A percentile compares a stretch with the other conserved stretches of the same genome.
These are phyloP conservation scores for Panopea generosa DNA, from an alignment of 2,888 invertebrate species.

Conservation along the genomic window DNA sequence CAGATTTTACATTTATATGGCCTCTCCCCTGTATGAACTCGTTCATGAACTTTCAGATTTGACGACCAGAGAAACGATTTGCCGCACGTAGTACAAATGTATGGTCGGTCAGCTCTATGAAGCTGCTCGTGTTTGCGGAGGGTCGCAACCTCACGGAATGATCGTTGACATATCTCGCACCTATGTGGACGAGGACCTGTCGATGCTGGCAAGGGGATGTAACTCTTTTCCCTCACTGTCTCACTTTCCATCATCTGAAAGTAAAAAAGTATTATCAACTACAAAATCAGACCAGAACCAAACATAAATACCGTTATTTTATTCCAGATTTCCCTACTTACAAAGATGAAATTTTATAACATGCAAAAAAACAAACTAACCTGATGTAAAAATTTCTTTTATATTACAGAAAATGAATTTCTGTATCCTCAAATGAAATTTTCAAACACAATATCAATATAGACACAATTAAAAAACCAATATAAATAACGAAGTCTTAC, in stretches of 20 bases:
- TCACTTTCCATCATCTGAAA: constrained; percentile 74
- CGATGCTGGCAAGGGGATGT: constrained; percentile 69
- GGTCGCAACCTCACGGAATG: constrained; percentile 79
- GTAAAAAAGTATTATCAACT: too few relatives aligned
- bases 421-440: too few relatives aligned
- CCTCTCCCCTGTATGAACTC: constrained; percentile 77
- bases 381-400: too few relatives aligned
- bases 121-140: constrained; percentile 80
- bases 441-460: too few relatives aligned
- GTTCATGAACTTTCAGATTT: constrained; percentile 79
- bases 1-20: constrained; percentile 81
- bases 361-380: too few relatives aligned
- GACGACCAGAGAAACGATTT: constrained; percentile 82
- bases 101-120: constrained; percentile 79
- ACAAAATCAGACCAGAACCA: background rate
- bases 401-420: too few relatives aligned
- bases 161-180: constrained; percentile 79
- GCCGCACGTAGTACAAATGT: constrained; percentile 79
- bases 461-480: too few relatives aligned
- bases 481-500: too few relatives aligned
- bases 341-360: too few relatives aligned
- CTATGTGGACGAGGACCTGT: constrained; percentile 76
- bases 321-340: too few relatives aligned
- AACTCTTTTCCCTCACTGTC: constrained; percentile 61
- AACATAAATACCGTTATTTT: background rate